phyloP scores from a whole-genome alignment of 2,888 invertebrate genomes.

The Gymnosoma rotundatum region DNA sequence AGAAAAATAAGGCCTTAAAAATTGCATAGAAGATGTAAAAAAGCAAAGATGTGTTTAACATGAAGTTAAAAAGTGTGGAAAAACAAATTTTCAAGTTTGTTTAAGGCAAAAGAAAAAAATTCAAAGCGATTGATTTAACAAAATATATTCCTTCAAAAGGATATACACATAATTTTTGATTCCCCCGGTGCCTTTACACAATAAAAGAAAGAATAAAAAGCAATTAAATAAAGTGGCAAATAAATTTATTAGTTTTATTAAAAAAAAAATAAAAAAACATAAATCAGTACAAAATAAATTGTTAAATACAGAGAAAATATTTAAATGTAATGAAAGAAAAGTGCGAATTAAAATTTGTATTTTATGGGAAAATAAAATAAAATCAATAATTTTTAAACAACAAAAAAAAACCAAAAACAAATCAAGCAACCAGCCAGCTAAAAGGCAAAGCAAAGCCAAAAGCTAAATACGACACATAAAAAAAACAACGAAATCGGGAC shows the following conservation, averaged over 20 bases:
- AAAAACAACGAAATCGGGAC: slow-evolving; percentile 71
- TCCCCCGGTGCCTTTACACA: slow-evolving; percentile 66
- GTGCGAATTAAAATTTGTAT: slow-evolving; percentile 39
- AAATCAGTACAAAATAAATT: neutral
- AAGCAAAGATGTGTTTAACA: slow-evolving; percentile 56
- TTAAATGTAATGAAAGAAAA: slow-evolving; percentile 43
- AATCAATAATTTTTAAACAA: slow-evolving; percentile 72
- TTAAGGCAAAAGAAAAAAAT: slow-evolving; percentile 39
- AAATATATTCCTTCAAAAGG: slow-evolving; percentile 57
- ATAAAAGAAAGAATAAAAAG: slow-evolving; percentile 43
- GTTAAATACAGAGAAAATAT: slow-evolving; percentile 22
- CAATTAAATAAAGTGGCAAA: slow-evolving; percentile 60
- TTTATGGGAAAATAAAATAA: slow-evolving; percentile 62
- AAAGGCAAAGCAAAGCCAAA: slow-evolving; percentile 68
- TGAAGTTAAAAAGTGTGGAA: slow-evolving; percentile 32
- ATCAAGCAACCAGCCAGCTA: slow-evolving; percentile 66
- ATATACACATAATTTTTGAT: slow-evolving; percentile 67
- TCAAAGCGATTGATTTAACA: slow-evolving; percentile 50
- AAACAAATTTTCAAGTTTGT: slow-evolving; percentile 36
- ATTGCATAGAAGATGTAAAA: slow-evolving; percentile 10
- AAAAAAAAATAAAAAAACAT: slow-evolving; percentile 6
- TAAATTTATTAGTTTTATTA: slow-evolving; percentile 18
- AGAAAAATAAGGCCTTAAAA: neutral
- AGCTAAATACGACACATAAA: slow-evolving; percentile 65
- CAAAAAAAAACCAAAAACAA: slow-evolving; percentile 56